Evolutionary conservation across 2,797 vertebrate genomes (phyloP).

Genomic region (Gallirallus australis): DNA sequence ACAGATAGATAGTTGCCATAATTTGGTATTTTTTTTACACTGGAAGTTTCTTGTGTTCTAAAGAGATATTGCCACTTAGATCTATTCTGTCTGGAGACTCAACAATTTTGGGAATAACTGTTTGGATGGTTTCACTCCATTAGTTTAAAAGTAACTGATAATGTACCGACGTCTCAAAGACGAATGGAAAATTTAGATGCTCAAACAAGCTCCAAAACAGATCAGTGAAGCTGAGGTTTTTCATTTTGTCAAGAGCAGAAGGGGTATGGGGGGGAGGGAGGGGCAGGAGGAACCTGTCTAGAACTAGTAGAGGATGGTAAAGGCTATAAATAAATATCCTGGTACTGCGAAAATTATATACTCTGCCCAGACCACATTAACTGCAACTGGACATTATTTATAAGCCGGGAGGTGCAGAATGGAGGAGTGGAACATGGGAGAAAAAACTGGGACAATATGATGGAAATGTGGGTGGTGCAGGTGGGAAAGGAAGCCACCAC

Average conservation of each 20-base stretch:
- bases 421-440: not conserved
- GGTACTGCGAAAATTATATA: not conserved
- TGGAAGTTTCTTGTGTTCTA: not conserved
- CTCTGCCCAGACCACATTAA: not conserved
- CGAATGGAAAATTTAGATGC: not conserved
- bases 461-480: not conserved
- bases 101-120: not conserved
- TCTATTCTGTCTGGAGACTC: not conserved
- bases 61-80: not conserved
- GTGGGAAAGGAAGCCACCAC: not conserved
- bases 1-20: not conserved
- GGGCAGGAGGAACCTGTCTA: not conserved
- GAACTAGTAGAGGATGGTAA: not conserved
- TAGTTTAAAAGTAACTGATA: constrained; percentile 14
- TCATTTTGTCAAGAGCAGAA: not conserved
- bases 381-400: not conserved
- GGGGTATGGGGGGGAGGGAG: not conserved
- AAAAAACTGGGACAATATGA: not conserved
- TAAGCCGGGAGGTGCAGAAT: not conserved
- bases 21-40: not conserved
- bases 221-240: not conserved
- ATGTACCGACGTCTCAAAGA: not conserved
- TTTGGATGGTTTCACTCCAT: constrained; percentile 4
- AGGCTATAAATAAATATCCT: not conserved
- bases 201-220: not conserved